phyloP scores from a whole-genome alignment of 2,113 vertebrate genomes.

The Trachemys scripta region DNA sequence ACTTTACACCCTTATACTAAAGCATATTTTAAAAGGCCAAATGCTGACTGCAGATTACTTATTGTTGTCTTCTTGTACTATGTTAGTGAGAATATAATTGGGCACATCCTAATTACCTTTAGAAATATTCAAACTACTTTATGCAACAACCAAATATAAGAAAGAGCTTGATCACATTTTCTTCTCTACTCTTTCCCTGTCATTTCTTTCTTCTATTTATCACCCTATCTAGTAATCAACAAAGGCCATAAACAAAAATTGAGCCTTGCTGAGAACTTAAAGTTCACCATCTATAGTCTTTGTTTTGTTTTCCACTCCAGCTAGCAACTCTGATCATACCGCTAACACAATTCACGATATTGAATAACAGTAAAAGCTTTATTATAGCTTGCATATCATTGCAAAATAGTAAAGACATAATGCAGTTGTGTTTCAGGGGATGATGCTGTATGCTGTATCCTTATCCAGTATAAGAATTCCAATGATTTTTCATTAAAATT shows the following conservation, averaged over 20 bases:
- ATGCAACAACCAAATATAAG: neutral
- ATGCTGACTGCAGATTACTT: neutral
- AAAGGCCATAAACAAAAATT: neutral
- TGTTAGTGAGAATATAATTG: neutral
- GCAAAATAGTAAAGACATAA: neutral
- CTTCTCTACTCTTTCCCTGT: neutral
- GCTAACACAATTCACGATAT: slow-evolving; percentile 48
- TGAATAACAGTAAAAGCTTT: slow-evolving; percentile 66
- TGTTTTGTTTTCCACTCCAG: slow-evolving; percentile 41
- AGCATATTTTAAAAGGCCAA: slow-evolving; percentile 18
- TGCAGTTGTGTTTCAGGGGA: slow-evolving; percentile 49
- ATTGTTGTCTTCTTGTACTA: neutral
- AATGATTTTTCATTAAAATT: slow-evolving; percentile 72
- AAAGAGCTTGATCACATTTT: neutral
- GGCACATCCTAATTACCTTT: slow-evolving; percentile 3
- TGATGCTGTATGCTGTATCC: neutral
- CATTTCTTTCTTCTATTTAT: slow-evolving; percentile 10
- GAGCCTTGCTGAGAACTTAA: slow-evolving; percentile 25
- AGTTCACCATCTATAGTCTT: slow-evolving; percentile 2
- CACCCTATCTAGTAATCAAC: neutral
- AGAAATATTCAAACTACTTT: neutral
- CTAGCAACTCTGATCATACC: slow-evolving; percentile 44
- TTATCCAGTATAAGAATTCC: slow-evolving; percentile 39
- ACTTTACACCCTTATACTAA: neutral
- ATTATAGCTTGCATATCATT: slow-evolving; percentile 45